Evolutionary conservation across 2,113 vertebrate species (phyloP).

Genomic region (Rhinopomastus cyanomelas): DNA sequence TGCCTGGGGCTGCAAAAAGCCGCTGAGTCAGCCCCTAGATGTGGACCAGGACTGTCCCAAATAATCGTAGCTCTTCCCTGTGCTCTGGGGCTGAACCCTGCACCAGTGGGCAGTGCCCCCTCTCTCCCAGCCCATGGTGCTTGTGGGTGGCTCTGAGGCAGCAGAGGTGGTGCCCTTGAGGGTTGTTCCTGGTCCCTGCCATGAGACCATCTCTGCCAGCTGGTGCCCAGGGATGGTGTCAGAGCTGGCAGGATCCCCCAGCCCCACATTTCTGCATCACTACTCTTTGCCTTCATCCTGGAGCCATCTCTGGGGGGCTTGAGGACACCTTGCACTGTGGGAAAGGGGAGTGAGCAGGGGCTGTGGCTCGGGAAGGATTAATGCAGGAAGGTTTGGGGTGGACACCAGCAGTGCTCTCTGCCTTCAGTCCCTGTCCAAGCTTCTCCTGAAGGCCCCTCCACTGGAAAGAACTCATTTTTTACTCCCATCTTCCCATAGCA

Average conservation of each 20-base stretch:
- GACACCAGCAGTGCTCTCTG: conserved; percentile 72
- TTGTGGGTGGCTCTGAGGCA: background rate
- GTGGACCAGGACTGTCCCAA: background rate
- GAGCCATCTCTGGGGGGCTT: fast-evolving
- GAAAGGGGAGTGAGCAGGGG: background rate
- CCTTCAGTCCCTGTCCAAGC: conserved; percentile 70
- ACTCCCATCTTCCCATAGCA: conserved; percentile 68
- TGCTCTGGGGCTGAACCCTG: fast-evolving
- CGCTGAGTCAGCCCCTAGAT: conserved; percentile 13
- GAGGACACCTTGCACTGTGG: fast-evolving
- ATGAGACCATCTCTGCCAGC: fast-evolving
- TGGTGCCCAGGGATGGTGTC: fast-evolving
- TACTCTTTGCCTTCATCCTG: background rate
- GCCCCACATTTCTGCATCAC: fast-evolving
- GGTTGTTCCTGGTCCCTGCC: background rate
- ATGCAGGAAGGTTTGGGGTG: conserved; percentile 49
- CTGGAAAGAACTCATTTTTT: conserved; percentile 58
- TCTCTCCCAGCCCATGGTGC: background rate
- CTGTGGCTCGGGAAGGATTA: background rate
- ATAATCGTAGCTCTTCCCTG: too few relatives aligned
- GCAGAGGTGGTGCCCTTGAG: fast-evolving
- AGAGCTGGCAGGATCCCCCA: background rate
- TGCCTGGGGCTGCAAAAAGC: background rate
- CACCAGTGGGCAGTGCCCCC: background rate
- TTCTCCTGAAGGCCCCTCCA: conserved; percentile 65